These are phyloP conservation scores for Balearica regulorum DNA, from an alignment of 2,797 vertebrate species.

Conservation along the genomic window DNA sequence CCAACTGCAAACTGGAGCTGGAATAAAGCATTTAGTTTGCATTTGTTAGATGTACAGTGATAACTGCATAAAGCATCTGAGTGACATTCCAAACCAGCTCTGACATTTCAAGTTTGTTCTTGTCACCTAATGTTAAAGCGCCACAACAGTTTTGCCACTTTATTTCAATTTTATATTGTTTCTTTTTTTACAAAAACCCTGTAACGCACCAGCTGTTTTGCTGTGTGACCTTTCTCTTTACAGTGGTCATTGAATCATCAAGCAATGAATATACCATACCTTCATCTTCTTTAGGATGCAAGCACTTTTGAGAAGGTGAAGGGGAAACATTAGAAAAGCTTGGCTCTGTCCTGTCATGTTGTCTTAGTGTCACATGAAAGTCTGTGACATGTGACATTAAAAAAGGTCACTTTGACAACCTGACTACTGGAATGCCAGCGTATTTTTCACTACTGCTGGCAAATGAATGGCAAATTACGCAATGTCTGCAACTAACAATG, in stretches of 20 bases:
- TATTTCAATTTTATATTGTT: background rate
- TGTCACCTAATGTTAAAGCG: conserved; percentile 3
- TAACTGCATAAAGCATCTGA: conserved; percentile 20
- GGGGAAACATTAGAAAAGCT: conserved; percentile 52
- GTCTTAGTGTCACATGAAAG: conserved; percentile 73
- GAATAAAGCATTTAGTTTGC: background rate
- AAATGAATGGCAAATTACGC: conserved; percentile 27
- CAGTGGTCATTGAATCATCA: background rate
- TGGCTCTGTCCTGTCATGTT: conserved; percentile 71
- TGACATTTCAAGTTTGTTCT: conserved; percentile 42
- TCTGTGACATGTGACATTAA: conserved; percentile 79
- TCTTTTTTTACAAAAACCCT: background rate
- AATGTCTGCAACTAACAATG: background rate
- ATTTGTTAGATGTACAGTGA: background rate
- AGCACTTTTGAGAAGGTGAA: conserved; percentile 53
- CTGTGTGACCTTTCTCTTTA: background rate
- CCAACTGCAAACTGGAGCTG: background rate
- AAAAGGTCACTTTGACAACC: conserved; percentile 80
- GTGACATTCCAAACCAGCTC: conserved; percentile 24
- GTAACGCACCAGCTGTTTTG: background rate
- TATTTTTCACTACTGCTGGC: background rate
- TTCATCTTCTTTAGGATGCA: conserved; percentile 40
- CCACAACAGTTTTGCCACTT: background rate
- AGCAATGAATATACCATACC: background rate
- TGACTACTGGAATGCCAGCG: conserved; percentile 48